A percentile compares a stretch with the other conserved stretches of the same genome.
These are phyloP conservation scores for Mycetomoellerius zeteki DNA, from an alignment of 1,140 invertebrate species.

Conservation along the genomic window DNA sequence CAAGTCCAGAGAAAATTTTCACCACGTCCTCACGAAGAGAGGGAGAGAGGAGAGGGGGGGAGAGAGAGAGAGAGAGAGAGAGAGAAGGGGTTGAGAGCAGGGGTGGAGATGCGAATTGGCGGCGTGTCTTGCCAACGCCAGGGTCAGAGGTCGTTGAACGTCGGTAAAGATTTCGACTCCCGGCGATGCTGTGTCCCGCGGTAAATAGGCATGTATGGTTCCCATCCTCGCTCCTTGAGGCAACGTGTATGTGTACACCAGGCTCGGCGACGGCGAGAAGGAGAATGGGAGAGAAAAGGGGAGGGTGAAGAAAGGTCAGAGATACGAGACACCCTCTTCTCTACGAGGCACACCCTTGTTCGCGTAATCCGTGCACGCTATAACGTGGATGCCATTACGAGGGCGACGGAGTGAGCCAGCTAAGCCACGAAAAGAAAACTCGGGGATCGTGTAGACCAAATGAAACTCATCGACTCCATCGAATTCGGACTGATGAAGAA, in stretches of 20 bases:
- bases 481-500: not conserved
- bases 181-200: conserved; percentile 77
- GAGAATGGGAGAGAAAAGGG: not conserved
- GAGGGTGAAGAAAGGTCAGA: conserved; percentile 56
- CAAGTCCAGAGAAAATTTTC: conserved; percentile 68
- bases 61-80: not conserved
- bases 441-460: not conserved
- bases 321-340: conserved; percentile 66
- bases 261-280: conserved; percentile 26
- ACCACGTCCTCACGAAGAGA: not conserved
- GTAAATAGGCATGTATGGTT: conserved; percentile 76
- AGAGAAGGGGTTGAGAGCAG: not conserved
- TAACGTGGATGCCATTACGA: conserved; percentile 60
- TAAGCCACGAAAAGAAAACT: conserved; percentile 53
- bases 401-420: not conserved
- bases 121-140: conserved; percentile 70
- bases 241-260: conserved; percentile 37
- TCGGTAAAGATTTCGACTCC: conserved; percentile 83
- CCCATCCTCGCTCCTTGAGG: conserved; percentile 56
- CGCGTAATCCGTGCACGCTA: conserved; percentile 65
- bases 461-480: not conserved
- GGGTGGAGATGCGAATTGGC: conserved; percentile 34
- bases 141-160: conserved; percentile 85
- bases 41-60: not conserved
- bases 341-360: conserved; percentile 56